Evolutionary conservation across 2,113 vertebrate genomes (phyloP).

Genomic region (Syrmaticus mikado): DNA sequence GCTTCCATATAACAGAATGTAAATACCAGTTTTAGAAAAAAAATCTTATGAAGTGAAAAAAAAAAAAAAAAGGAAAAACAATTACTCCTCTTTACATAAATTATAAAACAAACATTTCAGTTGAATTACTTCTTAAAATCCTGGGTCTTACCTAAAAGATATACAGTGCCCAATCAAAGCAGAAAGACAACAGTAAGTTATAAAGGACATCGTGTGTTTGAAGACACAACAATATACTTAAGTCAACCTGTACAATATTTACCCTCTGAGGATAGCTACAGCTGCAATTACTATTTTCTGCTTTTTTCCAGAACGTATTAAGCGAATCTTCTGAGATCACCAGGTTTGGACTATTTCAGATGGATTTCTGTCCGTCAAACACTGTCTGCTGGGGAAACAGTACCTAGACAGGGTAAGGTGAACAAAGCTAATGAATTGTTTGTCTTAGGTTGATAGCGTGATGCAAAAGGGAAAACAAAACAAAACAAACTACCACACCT

Average conservation of each 20-base stretch:
- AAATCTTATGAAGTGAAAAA: neutral
- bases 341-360: neutral
- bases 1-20: fast-evolving
- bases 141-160: neutral
- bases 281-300: neutral
- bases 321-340: neutral
- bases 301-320: neutral
- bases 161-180: neutral
- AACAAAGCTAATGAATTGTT: neutral
- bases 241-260: neutral
- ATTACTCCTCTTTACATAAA: neutral
- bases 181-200: neutral
- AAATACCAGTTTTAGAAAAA: neutral
- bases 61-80: neutral
- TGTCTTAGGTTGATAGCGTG: neutral
- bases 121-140: neutral
- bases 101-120: neutral
- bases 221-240: fast-evolving
- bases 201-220: neutral
- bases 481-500: neutral
- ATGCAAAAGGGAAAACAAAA: neutral
- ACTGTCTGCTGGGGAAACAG: neutral
- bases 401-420: neutral
- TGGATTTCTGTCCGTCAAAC: neutral
- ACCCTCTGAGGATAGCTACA: neutral